Evolutionary conservation across 2,113 vertebrate genomes (phyloP), one percentile per base, ranked within the genome.

Genomic region (Galeopterus variegatus): DNA sequence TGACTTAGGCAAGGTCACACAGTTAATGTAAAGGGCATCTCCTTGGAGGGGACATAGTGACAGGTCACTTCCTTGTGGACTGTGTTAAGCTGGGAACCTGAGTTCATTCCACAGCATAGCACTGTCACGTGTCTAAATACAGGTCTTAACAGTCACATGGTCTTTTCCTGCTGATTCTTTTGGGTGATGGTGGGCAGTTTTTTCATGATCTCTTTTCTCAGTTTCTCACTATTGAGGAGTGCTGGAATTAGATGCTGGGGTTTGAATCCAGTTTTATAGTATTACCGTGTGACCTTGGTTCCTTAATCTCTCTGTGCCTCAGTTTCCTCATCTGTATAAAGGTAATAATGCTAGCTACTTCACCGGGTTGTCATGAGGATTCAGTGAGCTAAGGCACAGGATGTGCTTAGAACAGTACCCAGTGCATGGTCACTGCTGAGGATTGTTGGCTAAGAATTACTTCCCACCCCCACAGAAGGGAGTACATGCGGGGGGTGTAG

Each of bases 91-190:
- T 11, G 5, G 58, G 45, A 48, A 18, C 62, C 82, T 2, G 0
- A 14, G 85, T 36, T 54, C 58, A 7, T 7, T 1, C 21, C 52
- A 33, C 11, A 23, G 41, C 33, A 12, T 67, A 65, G 75, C 24
- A 1, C 1, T 11, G 64, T 9, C 64, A 3, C 8, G 72, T 5
- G 31, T 70, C 36, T 83, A 26, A 24, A 17, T 11, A 48, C 54
- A 8, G 60, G 70, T 31, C 31, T 17, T 13, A 12, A 2, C 15
- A 13, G 50, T 31, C 45, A 4, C 48, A 17, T 0, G 0, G 62
- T 5, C 41, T 6, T 5, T 28, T 33, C 24, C 62, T 50, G 21
- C 48, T 1, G n/a, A 13, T 62, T 60, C 12, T 56, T 28, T 2
- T 6, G 0, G 9, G 83, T 6, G 12, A 62, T 6, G 23, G 28